phyloP scores from a whole-genome alignment of 2,113 vertebrate genomes.

The Dinomys branickii region DNA sequence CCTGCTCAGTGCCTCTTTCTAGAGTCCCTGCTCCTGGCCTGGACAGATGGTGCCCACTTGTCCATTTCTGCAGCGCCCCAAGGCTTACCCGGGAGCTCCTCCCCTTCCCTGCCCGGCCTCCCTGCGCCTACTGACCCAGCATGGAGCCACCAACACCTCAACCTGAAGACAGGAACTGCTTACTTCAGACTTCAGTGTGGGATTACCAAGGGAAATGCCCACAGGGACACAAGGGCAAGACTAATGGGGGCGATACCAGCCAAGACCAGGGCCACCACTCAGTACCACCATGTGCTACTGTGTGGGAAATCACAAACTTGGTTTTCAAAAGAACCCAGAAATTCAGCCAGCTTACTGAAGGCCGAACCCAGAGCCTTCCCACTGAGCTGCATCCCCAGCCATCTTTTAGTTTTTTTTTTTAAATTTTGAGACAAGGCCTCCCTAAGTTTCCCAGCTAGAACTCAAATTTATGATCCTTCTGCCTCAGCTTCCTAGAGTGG shows the following conservation, averaged over 20 bases:
- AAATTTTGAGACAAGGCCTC: background rate
- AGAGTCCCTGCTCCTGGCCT: background rate
- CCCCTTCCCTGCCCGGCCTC: background rate
- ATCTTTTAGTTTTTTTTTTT: background rate
- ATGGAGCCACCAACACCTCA: background rate
- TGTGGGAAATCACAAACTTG: background rate
- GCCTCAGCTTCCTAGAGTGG: background rate
- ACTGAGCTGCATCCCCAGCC: background rate
- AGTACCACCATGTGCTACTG: too few species aligned
- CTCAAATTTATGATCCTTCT: background rate
- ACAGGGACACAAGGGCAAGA: background rate
- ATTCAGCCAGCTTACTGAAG: background rate
- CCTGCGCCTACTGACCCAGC: background rate
- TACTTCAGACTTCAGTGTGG: background rate
- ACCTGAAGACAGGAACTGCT: background rate
- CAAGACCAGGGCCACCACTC: background rate
- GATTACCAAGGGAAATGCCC: background rate
- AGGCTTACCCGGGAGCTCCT: background rate
- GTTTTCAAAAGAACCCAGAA: conserved; percentile 21
- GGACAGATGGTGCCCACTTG: background rate
- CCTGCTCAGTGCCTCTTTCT: background rate
- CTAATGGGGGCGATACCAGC: background rate
- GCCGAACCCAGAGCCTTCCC: background rate
- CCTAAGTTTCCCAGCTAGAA: background rate
- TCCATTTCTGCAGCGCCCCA: background rate